Conservation (phyloP, 2,797 vertebrate species). For the Vireo griseus region DNA sequence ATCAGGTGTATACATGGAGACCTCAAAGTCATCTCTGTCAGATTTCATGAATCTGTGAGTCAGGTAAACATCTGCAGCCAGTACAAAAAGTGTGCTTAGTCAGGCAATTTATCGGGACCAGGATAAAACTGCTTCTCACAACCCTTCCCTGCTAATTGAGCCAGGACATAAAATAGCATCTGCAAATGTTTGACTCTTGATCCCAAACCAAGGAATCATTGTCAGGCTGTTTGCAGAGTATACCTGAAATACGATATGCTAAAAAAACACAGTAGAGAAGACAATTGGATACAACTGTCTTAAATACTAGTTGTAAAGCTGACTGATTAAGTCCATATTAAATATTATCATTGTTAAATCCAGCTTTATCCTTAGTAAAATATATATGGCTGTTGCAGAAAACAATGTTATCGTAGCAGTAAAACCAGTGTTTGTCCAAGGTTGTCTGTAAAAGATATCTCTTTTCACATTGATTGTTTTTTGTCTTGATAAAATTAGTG, state of each 20-base stretch:
- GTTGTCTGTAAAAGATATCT: not conserved
- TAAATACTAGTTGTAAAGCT: not conserved
- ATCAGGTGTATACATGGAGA: not conserved
- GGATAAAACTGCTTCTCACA: not conserved
- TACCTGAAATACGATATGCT: not conserved
- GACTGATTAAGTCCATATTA: not conserved
- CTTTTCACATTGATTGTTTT: not conserved
- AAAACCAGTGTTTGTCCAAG: not conserved
- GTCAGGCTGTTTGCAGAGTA: not conserved
- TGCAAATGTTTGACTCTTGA: constrained; percentile 14
- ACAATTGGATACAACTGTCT: not conserved
- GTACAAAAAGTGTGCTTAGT: constrained; percentile 2
- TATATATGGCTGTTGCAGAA: not conserved
- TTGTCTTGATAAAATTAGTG: not conserved
- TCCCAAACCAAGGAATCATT: constrained; percentile 11
- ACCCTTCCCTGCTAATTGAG: constrained; percentile 4
- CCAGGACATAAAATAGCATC: not conserved
- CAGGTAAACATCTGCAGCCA: constrained; percentile 18
- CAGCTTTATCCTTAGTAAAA: not conserved
- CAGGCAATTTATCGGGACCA: not conserved
- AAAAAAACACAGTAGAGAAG: not conserved
- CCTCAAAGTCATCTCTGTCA: constrained; percentile 28
- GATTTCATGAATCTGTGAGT: not conserved
- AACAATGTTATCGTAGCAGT: not conserved
- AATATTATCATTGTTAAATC: not conserved